Conservation (phyloP, 2,113 vertebrate genomes). For the Gymnarchus niloticus region DNA sequence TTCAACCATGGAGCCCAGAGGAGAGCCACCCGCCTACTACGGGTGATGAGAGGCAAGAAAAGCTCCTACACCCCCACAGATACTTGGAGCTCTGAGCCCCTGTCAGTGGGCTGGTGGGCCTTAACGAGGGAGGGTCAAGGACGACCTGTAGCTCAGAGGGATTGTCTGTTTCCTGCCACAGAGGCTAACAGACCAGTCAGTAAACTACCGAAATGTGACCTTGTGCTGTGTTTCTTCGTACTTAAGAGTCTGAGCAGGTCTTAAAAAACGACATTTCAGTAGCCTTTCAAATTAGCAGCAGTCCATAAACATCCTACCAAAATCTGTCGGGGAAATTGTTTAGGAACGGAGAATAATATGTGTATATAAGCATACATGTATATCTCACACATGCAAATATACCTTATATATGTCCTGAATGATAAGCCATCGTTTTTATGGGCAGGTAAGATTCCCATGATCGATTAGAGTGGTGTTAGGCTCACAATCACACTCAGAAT, state of each 20-base stretch:
- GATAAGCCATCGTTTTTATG: background rate
- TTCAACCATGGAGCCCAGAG: background rate
- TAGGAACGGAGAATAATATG: background rate
- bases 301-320: too few species aligned
- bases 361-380: background rate
- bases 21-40: background rate
- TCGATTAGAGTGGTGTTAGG: too few species aligned
- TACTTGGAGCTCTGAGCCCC: background rate
- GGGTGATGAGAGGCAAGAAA: background rate
- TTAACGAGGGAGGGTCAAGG: background rate
- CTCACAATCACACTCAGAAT: background rate
- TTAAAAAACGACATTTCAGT: background rate
- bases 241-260: background rate
- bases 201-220: background rate
- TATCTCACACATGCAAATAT: background rate
- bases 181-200: background rate
- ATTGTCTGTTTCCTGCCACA: background rate
- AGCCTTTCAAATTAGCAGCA: too few species aligned
- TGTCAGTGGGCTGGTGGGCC: too few species aligned
- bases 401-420: background rate
- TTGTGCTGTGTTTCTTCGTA: background rate
- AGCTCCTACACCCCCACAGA: background rate
- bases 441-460: background rate
- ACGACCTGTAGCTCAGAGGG: background rate
- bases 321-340: background rate